Percentiles rank a stretch among this genome's conserved stretches.
Evolutionary conservation across 2,797 vertebrate genomes (phyloP).

Genomic region (Premnoplex brunnescens): DNA sequence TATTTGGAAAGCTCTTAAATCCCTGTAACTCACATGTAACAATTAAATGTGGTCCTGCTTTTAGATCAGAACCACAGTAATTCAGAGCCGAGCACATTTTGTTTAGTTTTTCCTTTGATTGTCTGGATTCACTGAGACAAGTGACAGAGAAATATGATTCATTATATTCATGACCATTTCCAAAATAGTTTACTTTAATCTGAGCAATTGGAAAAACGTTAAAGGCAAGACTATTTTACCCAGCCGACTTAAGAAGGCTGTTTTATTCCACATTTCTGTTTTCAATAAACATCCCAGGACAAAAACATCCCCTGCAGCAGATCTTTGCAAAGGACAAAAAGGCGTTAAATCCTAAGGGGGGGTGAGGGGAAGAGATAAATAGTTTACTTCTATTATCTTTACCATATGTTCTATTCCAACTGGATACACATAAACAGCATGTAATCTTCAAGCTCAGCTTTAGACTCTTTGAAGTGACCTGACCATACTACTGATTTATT

Average conservation of each 20-base stretch:
- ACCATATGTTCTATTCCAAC: conserved; percentile 67
- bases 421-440: conserved; percentile 72
- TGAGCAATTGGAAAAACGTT: not conserved
- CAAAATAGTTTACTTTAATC: conserved; percentile 7
- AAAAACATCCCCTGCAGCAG: conserved; percentile 28
- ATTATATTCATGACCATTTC: not conserved
- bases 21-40: not conserved
- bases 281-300: conserved; percentile 38
- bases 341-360: conserved; percentile 36
- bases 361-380: conserved; percentile 31
- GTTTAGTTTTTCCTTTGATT: not conserved
- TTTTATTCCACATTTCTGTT: conserved; percentile 31
- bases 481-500: conserved; percentile 79
- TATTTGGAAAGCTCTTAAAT: not conserved
- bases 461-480: conserved; percentile 78
- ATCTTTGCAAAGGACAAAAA: conserved; percentile 34
- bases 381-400: conserved; percentile 73
- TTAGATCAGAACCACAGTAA: not conserved
- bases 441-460: conserved; percentile 71
- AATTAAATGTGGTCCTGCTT: not conserved
- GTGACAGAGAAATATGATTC: not conserved
- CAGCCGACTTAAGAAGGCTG: not conserved
- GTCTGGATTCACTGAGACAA: not conserved
- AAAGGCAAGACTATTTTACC: not conserved
- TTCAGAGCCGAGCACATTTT: not conserved